Base-by-base conservation (phyloP, 2,113 vertebrate species). In the Mugil cephalus region DNA sequence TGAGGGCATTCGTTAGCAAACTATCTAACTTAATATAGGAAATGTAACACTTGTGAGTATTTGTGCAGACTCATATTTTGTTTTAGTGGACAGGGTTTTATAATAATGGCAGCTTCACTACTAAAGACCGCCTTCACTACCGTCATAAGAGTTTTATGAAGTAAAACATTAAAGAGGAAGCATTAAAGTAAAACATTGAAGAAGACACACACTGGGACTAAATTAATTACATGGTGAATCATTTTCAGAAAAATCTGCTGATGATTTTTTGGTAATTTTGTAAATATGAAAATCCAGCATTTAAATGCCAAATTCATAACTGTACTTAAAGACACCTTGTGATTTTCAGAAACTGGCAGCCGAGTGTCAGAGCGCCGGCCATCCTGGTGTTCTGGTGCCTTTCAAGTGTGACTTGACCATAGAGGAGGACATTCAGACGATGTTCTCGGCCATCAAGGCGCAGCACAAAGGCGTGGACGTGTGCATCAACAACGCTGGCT, bases 401-500 rank as follows among this genome's bases (percentile, higher is more conserved):
- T 94, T 95, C 89, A 95, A 95, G 89, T 97, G 96, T 2, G 95
- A 97, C 76, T 85, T 97, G 73, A 93, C 91, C 38, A 94, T 88
- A 0, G 95, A 97, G 69, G 95, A 96, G 68, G 96, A 97, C 89
- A 96, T 97, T 71, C 84, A 96, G 21, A 94, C 96, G 52, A 96
- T 97, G 96, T 97, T 97, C 83, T 93, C 95, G 0, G 92, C 94
- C 43, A 93, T 98, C 88, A 95, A 87, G 69, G 93, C 88, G 4
- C 93, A 94, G 17, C 93, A 96, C 70, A 85, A 89, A 2, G 96
- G 96, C 0, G 93, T 98, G 50, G 96, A 96, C 0, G 96, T 98
- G 34, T 98, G 96, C 88, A 94, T 98, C 93, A 97, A 97, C 90
- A 98, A 97, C 0, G 96, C 96, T 0, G 96, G 96, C 56, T 58